Evolutionary conservation across 2,113 vertebrate species (phyloP).

Genomic region (Antechinus flavipes): DNA sequence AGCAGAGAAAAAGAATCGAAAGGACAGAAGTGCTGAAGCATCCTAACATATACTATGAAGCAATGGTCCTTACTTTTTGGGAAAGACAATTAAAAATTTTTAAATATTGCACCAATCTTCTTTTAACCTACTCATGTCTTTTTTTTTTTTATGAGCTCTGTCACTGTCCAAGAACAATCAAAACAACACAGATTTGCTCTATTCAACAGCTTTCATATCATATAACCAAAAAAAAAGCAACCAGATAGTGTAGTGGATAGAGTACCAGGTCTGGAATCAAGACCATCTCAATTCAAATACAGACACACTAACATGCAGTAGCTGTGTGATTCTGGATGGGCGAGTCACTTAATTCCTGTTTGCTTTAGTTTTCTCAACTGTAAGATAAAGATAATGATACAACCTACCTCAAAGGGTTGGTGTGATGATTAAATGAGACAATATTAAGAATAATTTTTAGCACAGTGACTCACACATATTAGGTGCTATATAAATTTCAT

Average conservation of each 20-base stretch:
- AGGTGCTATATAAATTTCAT: not conserved
- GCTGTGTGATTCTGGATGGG: not conserved
- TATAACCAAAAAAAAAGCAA: not conserved
- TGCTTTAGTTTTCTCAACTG: not conserved
- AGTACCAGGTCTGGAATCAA: not conserved
- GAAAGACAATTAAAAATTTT: conserved; percentile 51
- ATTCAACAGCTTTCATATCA: conserved; percentile 46
- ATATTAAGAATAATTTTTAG: not conserved
- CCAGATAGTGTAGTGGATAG: not conserved
- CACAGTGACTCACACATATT: not conserved
- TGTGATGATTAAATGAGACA: not conserved
- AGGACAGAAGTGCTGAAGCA: conserved; percentile 59
- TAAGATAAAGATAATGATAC: not conserved
- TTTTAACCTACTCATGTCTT: not conserved
- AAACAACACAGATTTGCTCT: not conserved
- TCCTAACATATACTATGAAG: conserved; percentile 18
- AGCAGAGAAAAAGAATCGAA: conserved; percentile 73
- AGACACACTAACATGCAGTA: not conserved
- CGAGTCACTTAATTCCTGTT: not conserved
- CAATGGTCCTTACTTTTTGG: conserved; percentile 44
- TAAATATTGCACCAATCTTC: conserved; percentile 28
- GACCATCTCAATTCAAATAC: not conserved
- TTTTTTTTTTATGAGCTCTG: conserved; percentile 16
- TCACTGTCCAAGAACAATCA: conserved; percentile 23
- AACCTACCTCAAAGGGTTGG: not conserved